A percentile compares a stretch with the other conserved stretches of the same genome.
These are phyloP conservation scores for Apamea crenata DNA, from an alignment of 2,888 invertebrate genomes.

Conservation along the genomic window DNA sequence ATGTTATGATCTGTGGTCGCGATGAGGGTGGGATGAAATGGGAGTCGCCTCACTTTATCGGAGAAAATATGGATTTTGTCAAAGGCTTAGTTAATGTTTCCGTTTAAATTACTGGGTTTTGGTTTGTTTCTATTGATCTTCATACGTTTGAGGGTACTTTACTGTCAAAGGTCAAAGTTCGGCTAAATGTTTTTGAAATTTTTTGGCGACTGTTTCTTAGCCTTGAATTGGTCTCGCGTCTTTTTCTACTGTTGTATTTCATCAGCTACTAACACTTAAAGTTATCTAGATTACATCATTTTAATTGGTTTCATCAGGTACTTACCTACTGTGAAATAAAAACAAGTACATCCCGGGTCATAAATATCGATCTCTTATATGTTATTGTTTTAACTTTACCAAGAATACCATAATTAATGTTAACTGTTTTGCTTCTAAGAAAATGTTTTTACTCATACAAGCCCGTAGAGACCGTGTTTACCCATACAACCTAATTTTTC, in stretches of 20 bases:
- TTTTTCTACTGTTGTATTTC: background rate
- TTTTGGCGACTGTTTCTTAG: too few species aligned
- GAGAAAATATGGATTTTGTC: conserved; percentile 7
- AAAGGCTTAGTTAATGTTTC: background rate
- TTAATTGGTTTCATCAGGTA: background rate
- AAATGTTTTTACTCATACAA: conserved; percentile 16
- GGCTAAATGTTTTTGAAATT: too few species aligned
- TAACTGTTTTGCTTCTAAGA: background rate
- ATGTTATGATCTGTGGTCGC: conserved; percentile 10
- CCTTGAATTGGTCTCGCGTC: background rate
- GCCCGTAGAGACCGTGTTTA: background rate
- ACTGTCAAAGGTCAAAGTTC: background rate
- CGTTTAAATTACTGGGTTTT: background rate
- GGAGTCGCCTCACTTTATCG: conserved; percentile 3
- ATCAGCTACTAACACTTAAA: background rate
- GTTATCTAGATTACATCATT: background rate
- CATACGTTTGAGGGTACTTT: background rate
- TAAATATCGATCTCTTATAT: background rate
- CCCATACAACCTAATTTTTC: conserved; percentile 10
- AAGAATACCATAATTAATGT: background rate
- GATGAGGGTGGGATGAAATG: conserved; percentile 17
- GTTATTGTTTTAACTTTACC: background rate
- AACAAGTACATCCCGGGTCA: background rate
- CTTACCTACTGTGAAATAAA: background rate
- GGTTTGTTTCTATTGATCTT: background rate